A percentile compares a stretch with the other conserved stretches of the same genome.
Evolutionary conservation across 2,113 vertebrate genomes (phyloP).

Genomic region (Dasyurus viverrinus): DNA sequence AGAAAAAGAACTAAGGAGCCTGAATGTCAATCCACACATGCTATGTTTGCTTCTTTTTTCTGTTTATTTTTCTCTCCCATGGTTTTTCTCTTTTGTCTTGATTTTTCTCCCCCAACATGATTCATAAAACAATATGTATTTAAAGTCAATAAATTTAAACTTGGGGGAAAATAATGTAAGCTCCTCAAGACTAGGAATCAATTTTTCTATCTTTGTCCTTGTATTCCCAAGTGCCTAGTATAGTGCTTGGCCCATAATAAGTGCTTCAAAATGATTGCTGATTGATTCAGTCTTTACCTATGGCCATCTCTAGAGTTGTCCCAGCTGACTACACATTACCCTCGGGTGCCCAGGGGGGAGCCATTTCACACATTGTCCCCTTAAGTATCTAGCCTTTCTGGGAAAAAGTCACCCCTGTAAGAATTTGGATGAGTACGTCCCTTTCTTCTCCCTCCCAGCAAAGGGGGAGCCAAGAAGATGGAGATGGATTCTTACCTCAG

Average conservation of each 20-base stretch:
- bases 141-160: too few relatives aligned
- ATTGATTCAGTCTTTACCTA: not conserved
- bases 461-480: not conserved
- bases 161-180: not conserved
- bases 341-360: not conserved
- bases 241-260: not conserved
- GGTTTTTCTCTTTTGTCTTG: too few relatives aligned
- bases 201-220: too few relatives aligned
- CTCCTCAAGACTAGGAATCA: not conserved
- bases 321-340: not conserved
- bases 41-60: too few relatives aligned
- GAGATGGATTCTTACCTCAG: not conserved
- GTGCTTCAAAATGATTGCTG: not conserved
- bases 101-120: too few relatives aligned
- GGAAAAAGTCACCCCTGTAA: not conserved
- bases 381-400: not conserved
- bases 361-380: not conserved
- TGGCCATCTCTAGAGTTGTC: not conserved
- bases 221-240: too few relatives aligned
- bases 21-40: too few relatives aligned
- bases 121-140: too few relatives aligned
- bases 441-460: not conserved
- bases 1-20: too few relatives aligned
- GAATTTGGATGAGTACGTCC: not conserved
- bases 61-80: too few relatives aligned